Base-by-base conservation (phyloP, 2,888 invertebrate genomes). In the Quadroppia sp. region DNA sequence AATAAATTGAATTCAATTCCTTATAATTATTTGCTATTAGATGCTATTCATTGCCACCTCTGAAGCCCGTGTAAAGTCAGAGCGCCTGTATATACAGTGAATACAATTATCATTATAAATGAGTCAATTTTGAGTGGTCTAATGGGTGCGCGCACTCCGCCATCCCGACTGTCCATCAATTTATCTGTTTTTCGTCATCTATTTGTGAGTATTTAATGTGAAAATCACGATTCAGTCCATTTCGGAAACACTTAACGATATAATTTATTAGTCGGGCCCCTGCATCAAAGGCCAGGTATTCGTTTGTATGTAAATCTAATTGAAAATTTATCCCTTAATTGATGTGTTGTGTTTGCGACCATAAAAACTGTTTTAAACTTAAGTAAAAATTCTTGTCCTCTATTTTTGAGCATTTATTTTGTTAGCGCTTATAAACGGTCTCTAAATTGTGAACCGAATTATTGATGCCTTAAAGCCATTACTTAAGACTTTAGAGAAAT, bases 101-200 rank as follows among this genome's bases (percentile, higher is more conserved):
- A 61, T 61, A 61, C 61, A 3, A 61, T 61, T 61, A 61, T 40
- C 42, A 40, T 67, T 67, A 61, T 61, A 61, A 61, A 61, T 61
- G 32, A 61, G 61, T 32, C 28, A 32, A 28, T 61, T 61, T 59
- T 28, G 28, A 13, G 7, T 13, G n/a, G 32, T n/a, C 61, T 61
- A 32, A 61, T 61, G 61, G 61, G 61, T 61, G 61, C 61, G 30
- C 6, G 1, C 53, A 25, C 53, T 25, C 53, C 15, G 15, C 15
- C 2, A 15, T 2, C 17, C 28, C 53, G 53, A 53, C 23, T 20
- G 20, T 53, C 53, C 25, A 53, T 7, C 53, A 23, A 53, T 53
- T 53, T 25, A 53, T 53, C 53, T 53, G 53, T 23, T 23, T 20
- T 53, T 20, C 9, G 53, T 17, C 53, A 53, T 53, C 2, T 13